Evolutionary conservation across 2,797 vertebrate genomes (phyloP).

Genomic region (Allobates femoralis): DNA sequence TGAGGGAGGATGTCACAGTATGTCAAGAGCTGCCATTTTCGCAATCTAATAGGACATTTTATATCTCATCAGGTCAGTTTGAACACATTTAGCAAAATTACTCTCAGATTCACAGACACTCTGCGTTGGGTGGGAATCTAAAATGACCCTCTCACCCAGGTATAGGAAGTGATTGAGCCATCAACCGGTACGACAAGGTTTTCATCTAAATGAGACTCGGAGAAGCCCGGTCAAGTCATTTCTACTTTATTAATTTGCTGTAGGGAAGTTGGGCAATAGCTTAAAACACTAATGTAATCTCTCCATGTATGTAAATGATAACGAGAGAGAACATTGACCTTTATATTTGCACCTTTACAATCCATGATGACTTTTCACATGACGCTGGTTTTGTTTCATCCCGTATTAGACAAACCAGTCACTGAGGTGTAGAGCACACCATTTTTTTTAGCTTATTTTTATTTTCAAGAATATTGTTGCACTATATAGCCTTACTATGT

Average conservation of each 20-base stretch:
- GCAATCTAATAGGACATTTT: not conserved
- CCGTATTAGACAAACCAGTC: not conserved
- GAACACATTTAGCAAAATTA: constrained; percentile 32
- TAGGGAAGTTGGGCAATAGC: not conserved
- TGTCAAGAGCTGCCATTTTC: not conserved
- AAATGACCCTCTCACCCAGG: not conserved
- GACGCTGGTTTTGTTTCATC: not conserved
- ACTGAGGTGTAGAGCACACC: not conserved
- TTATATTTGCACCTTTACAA: not conserved
- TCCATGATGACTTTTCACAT: not conserved
- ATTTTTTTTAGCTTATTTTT: not conserved
- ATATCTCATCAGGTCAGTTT: constrained; percentile 17
- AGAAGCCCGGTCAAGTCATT: not conserved
- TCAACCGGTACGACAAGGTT: not conserved
- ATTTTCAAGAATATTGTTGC: constrained; percentile 34
- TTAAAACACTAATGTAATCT: not conserved
- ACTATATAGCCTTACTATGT: constrained; percentile 45
- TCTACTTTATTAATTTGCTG: not conserved
- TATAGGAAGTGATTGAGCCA: not conserved
- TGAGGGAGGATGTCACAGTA: not conserved
- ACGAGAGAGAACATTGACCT: no score
- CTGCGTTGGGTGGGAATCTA: not conserved
- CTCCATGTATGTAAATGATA: not conserved
- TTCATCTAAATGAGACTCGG: not conserved
- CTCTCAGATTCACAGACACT: not conserved